Evolutionary conservation across 2,888 invertebrate species (phyloP).

Genomic region (Cantharis nigra): DNA sequence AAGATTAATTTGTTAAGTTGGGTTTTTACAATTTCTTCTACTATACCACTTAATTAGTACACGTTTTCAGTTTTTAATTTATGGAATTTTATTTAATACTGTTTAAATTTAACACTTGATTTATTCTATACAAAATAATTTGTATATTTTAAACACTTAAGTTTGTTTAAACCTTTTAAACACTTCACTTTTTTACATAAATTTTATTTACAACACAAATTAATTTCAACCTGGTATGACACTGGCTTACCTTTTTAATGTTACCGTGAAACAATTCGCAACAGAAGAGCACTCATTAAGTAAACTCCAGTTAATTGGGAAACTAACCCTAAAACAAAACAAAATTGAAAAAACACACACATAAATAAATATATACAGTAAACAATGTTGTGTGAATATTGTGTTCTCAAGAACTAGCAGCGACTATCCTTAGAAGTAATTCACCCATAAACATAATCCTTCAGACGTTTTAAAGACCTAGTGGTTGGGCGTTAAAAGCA

Average conservation of each 20-base stretch:
- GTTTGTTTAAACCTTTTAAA: conserved; percentile 1
- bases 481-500: conserved; percentile 20
- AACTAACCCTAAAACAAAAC: conserved; percentile 23
- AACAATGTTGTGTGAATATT: not conserved
- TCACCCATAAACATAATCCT: conserved; percentile 21
- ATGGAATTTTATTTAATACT: not conserved
- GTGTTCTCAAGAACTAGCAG: conserved; percentile 2
- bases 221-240: conserved; percentile 11
- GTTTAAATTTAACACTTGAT: not conserved
- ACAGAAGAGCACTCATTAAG: conserved; percentile 21
- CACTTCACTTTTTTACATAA: conserved; percentile 4
- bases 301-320: conserved; percentile 18
- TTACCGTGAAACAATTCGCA: conserved; percentile 19
- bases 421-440: conserved; percentile 12
- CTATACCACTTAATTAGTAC: not conserved
- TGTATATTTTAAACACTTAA: not conserved
- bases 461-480: conserved; percentile 23
- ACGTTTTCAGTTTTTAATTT: not conserved
- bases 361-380: not conserved
- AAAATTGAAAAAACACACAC: conserved; percentile 1
- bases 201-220: conserved; percentile 14
- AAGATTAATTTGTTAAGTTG: not conserved
- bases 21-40: not conserved
- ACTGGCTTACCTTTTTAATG: conserved; percentile 24
- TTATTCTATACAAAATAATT: not conserved